phyloP scores from a whole-genome alignment of 2,113 vertebrate genomes.

The Crypturellus undulatus region DNA sequence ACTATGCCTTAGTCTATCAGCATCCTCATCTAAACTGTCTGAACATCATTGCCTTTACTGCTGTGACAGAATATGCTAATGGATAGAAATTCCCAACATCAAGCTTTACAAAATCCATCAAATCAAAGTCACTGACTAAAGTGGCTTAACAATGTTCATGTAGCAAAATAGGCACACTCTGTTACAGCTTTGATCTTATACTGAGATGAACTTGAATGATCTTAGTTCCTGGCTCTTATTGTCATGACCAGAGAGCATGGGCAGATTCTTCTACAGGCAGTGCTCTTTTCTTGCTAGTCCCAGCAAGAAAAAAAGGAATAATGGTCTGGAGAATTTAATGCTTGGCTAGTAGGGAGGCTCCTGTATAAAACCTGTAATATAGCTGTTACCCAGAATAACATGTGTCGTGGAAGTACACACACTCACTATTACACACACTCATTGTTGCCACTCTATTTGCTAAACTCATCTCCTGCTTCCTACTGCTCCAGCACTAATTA shows the following conservation, averaged over 20 bases:
- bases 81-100: rapidly evolving
- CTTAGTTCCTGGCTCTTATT: not conserved
- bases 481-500: not conserved
- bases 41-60: not conserved
- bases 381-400: not conserved
- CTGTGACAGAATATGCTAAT: not conserved
- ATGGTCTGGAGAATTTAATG: not conserved
- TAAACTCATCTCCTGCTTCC: not conserved
- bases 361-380: not conserved
- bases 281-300: not conserved
- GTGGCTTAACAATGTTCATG: not conserved
- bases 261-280: rapidly evolving
- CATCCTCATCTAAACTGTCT: not conserved
- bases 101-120: not conserved
- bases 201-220: not conserved
- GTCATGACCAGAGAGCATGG: rapidly evolving
- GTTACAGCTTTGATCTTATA: not conserved
- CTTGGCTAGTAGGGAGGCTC: not conserved
- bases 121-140: not conserved
- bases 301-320: not conserved
- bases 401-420: not conserved
- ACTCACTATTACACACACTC: not conserved
- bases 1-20: not conserved
- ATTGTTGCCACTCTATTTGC: not conserved
- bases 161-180: not conserved